Evolutionary conservation across 2,888 invertebrate species (phyloP), one percentile per base, ranked within the genome.

Genomic region (Chouioia cunea): DNA sequence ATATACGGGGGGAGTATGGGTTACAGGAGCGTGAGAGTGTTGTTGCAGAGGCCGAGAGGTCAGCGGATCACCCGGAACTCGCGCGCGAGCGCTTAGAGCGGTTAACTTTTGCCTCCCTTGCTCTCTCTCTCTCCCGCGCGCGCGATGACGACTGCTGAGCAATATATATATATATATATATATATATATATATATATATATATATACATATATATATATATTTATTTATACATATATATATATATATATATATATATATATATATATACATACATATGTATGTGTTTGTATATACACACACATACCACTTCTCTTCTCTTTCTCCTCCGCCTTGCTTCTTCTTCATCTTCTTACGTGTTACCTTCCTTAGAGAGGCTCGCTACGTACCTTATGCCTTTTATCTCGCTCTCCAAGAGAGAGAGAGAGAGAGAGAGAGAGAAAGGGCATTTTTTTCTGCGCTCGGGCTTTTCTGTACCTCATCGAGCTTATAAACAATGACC

Each of bases 21-120:
- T 85, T 85, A 85, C 85, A 85, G 85, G 85, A 85, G 85, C 85
- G 85, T 85, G 85, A 85, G 85, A 85, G 85, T 84, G 84, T 85
- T 84, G 84, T 83, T 83, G 84, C 82, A 84, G 83, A 85, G 84
- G 85, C 85, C 85, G 85, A 83, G 85, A 84, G 85, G 85, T 85
- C 85, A 85, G 85, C 85, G 85, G 85, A 84, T 85, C 85, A 85
- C 85, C 85, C 85, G 85, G 85, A 85, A 85, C 85, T 85, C 85
- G 83, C 84, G 84, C 83, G 43, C 59, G n/a, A n/a, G n/a, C 52
- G 53, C 70, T 73, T 73, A 73, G 73, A 67, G 67, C 27, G n/a
- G 48, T 16, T 48, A 48, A 15, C 79, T 79, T 78, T 78, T 80
- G 75, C 79, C 78, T 74, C 71, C 22, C 72, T 71, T 65, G 74